Conservation (phyloP, 2,888 invertebrate genomes). For the Caenorhabditis auriculariae region DNA sequence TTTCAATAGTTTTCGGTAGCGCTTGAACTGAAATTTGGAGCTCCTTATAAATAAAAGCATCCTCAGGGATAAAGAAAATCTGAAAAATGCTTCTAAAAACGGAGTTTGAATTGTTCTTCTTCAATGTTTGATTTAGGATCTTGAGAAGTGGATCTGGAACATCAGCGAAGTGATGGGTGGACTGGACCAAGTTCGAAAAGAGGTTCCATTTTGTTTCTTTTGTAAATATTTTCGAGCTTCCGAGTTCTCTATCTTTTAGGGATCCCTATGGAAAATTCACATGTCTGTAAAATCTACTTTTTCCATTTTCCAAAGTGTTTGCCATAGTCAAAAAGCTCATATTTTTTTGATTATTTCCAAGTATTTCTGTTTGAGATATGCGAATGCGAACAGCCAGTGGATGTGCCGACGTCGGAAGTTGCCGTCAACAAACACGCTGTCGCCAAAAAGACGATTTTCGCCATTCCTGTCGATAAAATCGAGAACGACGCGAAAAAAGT, state of each 20-base stretch:
- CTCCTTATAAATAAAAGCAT: too few relatives aligned
- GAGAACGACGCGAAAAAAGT: constrained; percentile 79
- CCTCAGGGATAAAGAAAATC: too few relatives aligned
- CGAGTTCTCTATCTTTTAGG: background rate
- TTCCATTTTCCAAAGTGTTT: too few relatives aligned
- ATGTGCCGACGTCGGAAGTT: constrained; percentile 84
- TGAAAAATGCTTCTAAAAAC: background rate
- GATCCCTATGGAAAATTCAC: too few relatives aligned
- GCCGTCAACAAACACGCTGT: constrained; percentile 89
- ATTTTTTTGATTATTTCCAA: background rate
- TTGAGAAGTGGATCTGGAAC: constrained; percentile 95
- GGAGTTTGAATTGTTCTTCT: background rate
- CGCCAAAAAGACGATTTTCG: constrained; percentile 87
- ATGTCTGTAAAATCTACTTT: too few relatives aligned
- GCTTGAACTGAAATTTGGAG: constrained; percentile 1
- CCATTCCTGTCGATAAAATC: constrained; percentile 89
- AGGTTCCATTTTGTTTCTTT: constrained; percentile 3
- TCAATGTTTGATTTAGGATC: too few relatives aligned
- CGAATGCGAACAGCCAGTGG: constrained; percentile 89
- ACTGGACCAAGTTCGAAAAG: constrained; percentile 63
- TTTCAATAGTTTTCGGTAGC: too few relatives aligned
- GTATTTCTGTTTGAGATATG: constrained; percentile 69
- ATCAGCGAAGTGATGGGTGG: constrained; percentile 74
- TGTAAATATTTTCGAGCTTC: background rate
- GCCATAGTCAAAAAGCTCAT: too few relatives aligned